phyloP scores from a whole-genome alignment of 2,797 vertebrate genomes.

The Xenentodon cancila region DNA sequence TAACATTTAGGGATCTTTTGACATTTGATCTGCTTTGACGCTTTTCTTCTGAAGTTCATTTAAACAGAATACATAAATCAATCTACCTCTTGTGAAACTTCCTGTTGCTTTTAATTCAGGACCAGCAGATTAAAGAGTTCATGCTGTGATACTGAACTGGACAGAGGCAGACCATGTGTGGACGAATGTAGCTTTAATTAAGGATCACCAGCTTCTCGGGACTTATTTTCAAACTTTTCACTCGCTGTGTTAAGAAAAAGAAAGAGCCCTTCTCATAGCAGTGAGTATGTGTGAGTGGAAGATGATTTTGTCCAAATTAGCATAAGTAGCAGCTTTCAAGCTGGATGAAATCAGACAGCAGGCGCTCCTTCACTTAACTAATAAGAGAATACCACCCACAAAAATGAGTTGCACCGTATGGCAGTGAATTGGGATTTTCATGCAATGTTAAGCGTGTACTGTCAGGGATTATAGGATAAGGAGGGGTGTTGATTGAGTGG shows the following conservation, averaged over 20 bases:
- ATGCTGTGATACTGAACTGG: constrained; percentile 19
- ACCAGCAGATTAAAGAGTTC: constrained; percentile 21
- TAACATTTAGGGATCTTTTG: not conserved
- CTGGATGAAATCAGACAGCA: constrained; percentile 20
- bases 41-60: constrained; percentile 15
- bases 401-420: constrained; percentile 38
- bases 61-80: not conserved
- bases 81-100: constrained; percentile 5
- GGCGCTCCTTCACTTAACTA: constrained; percentile 24
- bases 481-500: too few relatives aligned
- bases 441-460: constrained; percentile 7
- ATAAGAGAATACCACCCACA: constrained; percentile 32
- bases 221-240: constrained; percentile 10
- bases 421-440: constrained; percentile 6
- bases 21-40: not conserved
- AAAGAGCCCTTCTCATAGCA: constrained; percentile 11
- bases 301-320: constrained; percentile 22
- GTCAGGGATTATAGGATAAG: too few relatives aligned
- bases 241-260: not conserved
- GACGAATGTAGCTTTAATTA: constrained; percentile 15
- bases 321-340: constrained; percentile 16
- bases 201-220: constrained; percentile 4
- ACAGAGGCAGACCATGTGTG: not conserved
- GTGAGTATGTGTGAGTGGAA: constrained; percentile 14
- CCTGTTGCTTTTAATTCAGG: constrained; percentile 14